These are phyloP conservation scores for Chelonus formosanus DNA, from an alignment of 2,888 invertebrate species.

Conservation along the genomic window DNA sequence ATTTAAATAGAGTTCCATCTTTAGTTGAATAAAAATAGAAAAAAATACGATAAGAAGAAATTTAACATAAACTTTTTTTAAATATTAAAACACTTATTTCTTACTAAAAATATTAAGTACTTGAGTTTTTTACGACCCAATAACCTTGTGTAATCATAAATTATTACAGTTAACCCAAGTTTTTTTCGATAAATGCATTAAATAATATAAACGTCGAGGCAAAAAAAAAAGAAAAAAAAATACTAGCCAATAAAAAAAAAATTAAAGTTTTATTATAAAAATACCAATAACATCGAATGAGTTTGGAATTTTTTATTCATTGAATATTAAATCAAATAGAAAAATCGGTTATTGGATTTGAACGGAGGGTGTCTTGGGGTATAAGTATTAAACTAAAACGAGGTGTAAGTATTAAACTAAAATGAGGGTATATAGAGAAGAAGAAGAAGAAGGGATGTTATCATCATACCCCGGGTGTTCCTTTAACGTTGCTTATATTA, in stretches of 20 bases:
- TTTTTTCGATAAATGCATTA: slow-evolving; percentile 22
- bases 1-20: background rate
- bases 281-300: slow-evolving; percentile 13
- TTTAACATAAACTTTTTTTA: too few relatives aligned
- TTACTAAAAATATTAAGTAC: too few relatives aligned
- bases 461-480: slow-evolving; percentile 31
- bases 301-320: slow-evolving; percentile 10
- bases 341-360: slow-evolving; percentile 32
- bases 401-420: slow-evolving; percentile 18
- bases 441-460: slow-evolving; percentile 11
- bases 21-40: too few relatives aligned
- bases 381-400: slow-evolving; percentile 21
- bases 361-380: slow-evolving; percentile 10
- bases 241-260: background rate
- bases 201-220: background rate
- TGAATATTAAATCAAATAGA: slow-evolving; percentile 15
- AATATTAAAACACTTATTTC: too few relatives aligned
- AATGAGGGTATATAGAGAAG: slow-evolving; percentile 3
- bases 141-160: slow-evolving; percentile 60
- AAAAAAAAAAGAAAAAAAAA: slow-evolving; percentile 4
- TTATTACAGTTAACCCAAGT: slow-evolving; percentile 50
- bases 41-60: background rate
- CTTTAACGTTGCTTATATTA: slow-evolving; percentile 28
- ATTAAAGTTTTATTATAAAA: slow-evolving; percentile 1
- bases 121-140: slow-evolving; percentile 59